Evolutionary conservation across 2,888 invertebrate species (phyloP).

Genomic region (Eulithis prunata): DNA sequence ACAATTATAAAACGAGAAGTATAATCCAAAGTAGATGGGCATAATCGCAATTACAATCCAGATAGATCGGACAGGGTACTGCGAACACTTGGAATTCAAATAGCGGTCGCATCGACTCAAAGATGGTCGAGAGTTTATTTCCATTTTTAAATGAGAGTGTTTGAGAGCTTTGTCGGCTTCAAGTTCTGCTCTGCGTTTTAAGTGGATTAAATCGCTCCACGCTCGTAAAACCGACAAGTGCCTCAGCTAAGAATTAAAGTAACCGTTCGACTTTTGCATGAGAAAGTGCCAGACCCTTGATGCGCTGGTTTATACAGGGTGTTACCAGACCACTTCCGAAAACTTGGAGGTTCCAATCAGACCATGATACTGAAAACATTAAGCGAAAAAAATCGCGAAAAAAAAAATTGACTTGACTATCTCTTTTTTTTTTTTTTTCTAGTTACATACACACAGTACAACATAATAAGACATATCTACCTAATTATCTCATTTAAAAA

Average conservation of each 20-base stretch:
- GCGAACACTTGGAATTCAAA: slow-evolving; percentile 79
- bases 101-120: slow-evolving; percentile 78
- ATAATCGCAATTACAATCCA: slow-evolving; percentile 41
- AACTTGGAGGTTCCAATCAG: too few species aligned
- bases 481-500: too few species aligned
- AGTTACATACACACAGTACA: too few species aligned
- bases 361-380: too few species aligned
- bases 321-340: too few species aligned
- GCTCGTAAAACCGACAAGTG: slow-evolving; percentile 85
- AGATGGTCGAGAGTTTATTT: slow-evolving; percentile 83
- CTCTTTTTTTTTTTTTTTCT: too few species aligned
- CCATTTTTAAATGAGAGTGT: slow-evolving; percentile 85
- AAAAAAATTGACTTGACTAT: too few species aligned
- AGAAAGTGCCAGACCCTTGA: slow-evolving; percentile 79
- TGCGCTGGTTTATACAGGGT: slow-evolving; percentile 59
- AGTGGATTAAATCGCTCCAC: slow-evolving; percentile 85
- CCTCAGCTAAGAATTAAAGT: slow-evolving; percentile 83
- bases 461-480: too few species aligned
- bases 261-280: slow-evolving; percentile 84
- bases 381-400: too few species aligned
- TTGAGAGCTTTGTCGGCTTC: slow-evolving; percentile 83
- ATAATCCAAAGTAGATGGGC: slow-evolving; percentile 20
- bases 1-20: slow-evolving; percentile 21
- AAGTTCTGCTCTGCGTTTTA: slow-evolving; percentile 84
- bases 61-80: slow-evolving; percentile 62